Conservation (phyloP, 1,140 invertebrate species). For the Cataglyphis hispanica region DNA sequence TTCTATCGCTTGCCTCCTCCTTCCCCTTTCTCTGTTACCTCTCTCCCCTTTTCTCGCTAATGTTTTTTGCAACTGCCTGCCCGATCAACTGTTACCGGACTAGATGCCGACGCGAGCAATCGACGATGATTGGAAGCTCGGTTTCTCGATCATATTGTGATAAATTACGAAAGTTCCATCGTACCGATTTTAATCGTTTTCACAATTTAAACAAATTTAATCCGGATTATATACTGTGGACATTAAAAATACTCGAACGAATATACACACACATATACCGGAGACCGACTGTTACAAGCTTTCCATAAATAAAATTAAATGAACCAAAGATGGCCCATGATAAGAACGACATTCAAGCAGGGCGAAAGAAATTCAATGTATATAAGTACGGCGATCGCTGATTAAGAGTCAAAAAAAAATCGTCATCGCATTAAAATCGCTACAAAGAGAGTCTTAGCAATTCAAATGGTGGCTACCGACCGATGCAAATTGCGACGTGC, state of each 20-base stretch:
- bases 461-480: conserved; percentile 74
- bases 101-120: conserved; percentile 70
- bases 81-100: conserved; percentile 72
- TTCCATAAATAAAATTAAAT: conserved; percentile 46
- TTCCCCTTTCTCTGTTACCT: conserved; percentile 22
- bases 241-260: not conserved
- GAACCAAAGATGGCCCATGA: conserved; percentile 2
- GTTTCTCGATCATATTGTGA: conserved; percentile 22
- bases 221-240: not conserved
- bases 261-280: not conserved
- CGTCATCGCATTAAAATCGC: conserved; percentile 74
- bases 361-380: not conserved
- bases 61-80: conserved; percentile 77
- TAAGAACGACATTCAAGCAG: not conserved
- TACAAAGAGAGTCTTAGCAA: conserved; percentile 77
- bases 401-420: conserved; percentile 63
- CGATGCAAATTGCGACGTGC: conserved; percentile 74
- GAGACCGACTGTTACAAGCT: not conserved
- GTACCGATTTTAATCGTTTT: not conserved
- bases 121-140: conserved; percentile 18
- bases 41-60: conserved; percentile 37
- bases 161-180: conserved; percentile 27
- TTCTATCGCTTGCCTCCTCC: conserved; percentile 52
- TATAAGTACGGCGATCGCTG: conserved; percentile 13
- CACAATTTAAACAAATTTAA: not conserved